These are phyloP conservation scores for Diorhabda elongata DNA, from an alignment of 1,140 invertebrate species.

Conservation along the genomic window DNA sequence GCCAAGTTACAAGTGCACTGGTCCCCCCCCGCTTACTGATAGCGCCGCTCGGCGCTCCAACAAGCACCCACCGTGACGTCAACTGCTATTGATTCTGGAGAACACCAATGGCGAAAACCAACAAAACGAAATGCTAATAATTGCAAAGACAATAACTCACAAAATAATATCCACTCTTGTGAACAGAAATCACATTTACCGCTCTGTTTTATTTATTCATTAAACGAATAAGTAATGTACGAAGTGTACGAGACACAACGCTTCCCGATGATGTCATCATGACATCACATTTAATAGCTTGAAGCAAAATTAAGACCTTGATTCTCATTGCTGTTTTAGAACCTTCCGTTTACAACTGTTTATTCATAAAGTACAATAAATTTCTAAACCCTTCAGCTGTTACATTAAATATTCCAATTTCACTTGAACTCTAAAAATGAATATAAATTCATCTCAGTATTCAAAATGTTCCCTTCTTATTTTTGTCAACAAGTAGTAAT, in stretches of 20 bases:
- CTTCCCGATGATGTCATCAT: slow-evolving; percentile 47
- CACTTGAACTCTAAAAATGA: not conserved
- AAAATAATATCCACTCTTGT: slow-evolving; percentile 6
- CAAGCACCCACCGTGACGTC: slow-evolving; percentile 43
- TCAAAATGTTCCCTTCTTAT: not conserved
- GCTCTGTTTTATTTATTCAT: slow-evolving; percentile 4
- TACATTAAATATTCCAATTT: not conserved
- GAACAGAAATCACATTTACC: slow-evolving; percentile 10
- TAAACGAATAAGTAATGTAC: slow-evolving; percentile 7
- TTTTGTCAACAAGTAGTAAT: slow-evolving; percentile 11
- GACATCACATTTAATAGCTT: slow-evolving; percentile 44
- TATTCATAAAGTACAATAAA: slow-evolving; percentile 4
- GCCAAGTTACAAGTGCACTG: slow-evolving; percentile 47
- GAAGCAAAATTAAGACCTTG: slow-evolving; percentile 43
- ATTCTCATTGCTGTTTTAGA: slow-evolving; percentile 32
- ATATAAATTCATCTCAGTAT: slow-evolving; percentile 2
- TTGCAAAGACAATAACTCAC: slow-evolving; percentile 15
- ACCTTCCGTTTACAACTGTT: slow-evolving; percentile 30
- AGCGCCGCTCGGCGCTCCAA: slow-evolving; percentile 42
- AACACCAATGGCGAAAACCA: slow-evolving; percentile 38
- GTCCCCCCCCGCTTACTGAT: slow-evolving; percentile 39
- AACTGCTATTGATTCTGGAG: slow-evolving; percentile 45
- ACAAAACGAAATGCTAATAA: slow-evolving; percentile 33
- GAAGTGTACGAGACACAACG: slow-evolving; percentile 24
- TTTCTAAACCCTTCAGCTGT: not conserved